Evolutionary conservation across 2,797 vertebrate genomes (phyloP).

Genomic region (Danio choprae): DNA sequence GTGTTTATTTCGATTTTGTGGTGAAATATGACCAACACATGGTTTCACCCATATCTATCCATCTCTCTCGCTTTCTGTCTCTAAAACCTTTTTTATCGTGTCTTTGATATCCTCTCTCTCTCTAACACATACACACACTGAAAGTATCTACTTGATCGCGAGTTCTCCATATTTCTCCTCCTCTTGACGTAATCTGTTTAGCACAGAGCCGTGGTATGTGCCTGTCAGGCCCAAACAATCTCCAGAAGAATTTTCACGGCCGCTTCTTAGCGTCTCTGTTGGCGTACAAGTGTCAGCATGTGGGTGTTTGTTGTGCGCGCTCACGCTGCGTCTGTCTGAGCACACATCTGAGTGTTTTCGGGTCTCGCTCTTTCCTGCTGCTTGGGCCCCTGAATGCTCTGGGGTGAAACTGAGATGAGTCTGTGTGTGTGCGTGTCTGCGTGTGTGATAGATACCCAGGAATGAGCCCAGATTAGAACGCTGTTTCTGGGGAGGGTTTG

Average conservation of each 20-base stretch:
- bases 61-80: conserved; percentile 5
- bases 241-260: conserved; percentile 48
- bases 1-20: not conserved
- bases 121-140: not conserved
- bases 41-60: not conserved
- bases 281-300: conserved; percentile 22
- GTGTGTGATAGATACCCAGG: conserved; percentile 41
- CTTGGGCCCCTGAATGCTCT: conserved; percentile 22
- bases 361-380: conserved; percentile 11
- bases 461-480: conserved; percentile 62
- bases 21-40: not conserved
- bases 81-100: conserved; percentile 23
- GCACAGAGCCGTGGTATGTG: conserved; percentile 50
- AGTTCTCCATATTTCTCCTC: conserved; percentile 36
- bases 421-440: not conserved
- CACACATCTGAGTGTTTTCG: not conserved
- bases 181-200: conserved; percentile 54
- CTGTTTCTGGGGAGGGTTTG: conserved; percentile 60
- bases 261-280: not conserved
- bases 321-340: not conserved
- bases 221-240: conserved; percentile 49
- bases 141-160: conserved; percentile 42
- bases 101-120: not conserved
- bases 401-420: conserved; percentile 29
- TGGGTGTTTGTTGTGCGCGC: conserved; percentile 15